These are phyloP conservation scores for Canis aureus DNA, from an alignment of 2,113 vertebrate genomes.

Conservation along the genomic window DNA sequence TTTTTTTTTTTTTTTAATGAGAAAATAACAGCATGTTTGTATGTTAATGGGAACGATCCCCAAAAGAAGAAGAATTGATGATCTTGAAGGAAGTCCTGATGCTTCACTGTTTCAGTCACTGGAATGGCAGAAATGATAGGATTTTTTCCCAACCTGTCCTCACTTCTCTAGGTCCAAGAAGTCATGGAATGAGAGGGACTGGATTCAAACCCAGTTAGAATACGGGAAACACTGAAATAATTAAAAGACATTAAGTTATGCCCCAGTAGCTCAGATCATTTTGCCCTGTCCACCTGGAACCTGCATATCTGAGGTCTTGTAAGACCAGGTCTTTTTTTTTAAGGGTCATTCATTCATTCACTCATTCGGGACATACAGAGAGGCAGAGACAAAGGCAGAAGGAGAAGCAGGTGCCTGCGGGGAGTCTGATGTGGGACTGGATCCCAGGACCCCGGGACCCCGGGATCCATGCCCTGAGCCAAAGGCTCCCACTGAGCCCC, in stretches of 20 bases:
- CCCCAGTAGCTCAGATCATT: not conserved
- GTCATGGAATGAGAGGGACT: not conserved
- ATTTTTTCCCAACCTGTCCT: not conserved
- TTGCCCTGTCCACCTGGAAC: not conserved
- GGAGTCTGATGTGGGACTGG: too few species aligned
- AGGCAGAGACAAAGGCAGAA: too few species aligned
- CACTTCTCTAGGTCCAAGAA: not conserved
- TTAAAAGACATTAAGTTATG: not conserved
- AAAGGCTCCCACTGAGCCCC: too few species aligned
- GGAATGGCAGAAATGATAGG: not conserved
- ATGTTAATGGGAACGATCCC: not conserved
- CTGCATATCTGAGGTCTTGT: rapidly evolving
- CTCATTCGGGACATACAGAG: too few species aligned
- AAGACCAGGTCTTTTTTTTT: not conserved
- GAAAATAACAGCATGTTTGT: not conserved
- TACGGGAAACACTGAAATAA: not conserved
- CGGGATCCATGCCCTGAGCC: too few species aligned
- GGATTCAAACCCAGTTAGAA: not conserved
- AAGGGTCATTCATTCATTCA: too few species aligned
- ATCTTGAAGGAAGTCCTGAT: not conserved
- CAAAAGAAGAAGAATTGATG: not conserved
- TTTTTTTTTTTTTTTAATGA: not conserved
- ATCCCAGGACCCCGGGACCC: too few species aligned
- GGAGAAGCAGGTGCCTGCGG: too few species aligned
- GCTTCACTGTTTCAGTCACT: too few species aligned